These are phyloP conservation scores for Leucosticte australis DNA, from an alignment of 2,113 vertebrate species.

Conservation along the genomic window DNA sequence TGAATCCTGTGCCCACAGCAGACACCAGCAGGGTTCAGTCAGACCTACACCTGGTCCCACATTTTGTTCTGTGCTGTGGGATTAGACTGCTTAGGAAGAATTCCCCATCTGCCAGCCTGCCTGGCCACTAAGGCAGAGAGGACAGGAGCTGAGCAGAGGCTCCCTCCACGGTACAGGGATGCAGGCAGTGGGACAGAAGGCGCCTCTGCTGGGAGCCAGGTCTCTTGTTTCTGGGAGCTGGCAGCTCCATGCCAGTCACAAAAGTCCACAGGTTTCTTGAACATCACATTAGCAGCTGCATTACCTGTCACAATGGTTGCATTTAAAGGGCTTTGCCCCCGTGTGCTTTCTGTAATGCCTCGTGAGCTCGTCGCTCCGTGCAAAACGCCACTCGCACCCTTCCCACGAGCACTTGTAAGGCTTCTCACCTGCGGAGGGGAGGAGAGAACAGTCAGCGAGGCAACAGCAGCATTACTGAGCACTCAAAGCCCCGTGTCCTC, in stretches of 20 bases:
- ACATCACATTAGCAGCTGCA: neutral
- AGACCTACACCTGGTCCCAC: neutral
- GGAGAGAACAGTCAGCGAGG: constrained; percentile 11
- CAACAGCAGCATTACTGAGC: constrained; percentile 15
- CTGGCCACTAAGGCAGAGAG: neutral
- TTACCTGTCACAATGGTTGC: constrained; percentile 99
- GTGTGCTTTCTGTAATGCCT: constrained; percentile 99
- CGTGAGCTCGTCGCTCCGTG: constrained; percentile 97
- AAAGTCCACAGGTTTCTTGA: neutral
- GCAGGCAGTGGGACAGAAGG: neutral
- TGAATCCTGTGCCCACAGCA: neutral
- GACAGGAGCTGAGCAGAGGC: neutral
- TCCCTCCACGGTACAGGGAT: neutral
- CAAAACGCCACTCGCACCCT: constrained; percentile 99
- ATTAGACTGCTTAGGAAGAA: neutral
- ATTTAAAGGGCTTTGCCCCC: constrained; percentile 99
- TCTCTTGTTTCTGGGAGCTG: neutral
- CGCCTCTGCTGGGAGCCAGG: neutral
- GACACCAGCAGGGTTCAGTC: neutral
- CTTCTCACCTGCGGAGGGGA: constrained; percentile 88
- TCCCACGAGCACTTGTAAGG: constrained; percentile 99
- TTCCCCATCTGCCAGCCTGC: neutral
- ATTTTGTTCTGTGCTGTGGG: neutral
- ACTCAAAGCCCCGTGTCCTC: neutral
- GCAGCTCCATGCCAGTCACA: neutral